Percentiles rank a stretch among this genome's conserved stretches.
Evolutionary conservation across 23 tunicate genomes (phyloP).

Genomic region (Pegea sp.): DNA sequence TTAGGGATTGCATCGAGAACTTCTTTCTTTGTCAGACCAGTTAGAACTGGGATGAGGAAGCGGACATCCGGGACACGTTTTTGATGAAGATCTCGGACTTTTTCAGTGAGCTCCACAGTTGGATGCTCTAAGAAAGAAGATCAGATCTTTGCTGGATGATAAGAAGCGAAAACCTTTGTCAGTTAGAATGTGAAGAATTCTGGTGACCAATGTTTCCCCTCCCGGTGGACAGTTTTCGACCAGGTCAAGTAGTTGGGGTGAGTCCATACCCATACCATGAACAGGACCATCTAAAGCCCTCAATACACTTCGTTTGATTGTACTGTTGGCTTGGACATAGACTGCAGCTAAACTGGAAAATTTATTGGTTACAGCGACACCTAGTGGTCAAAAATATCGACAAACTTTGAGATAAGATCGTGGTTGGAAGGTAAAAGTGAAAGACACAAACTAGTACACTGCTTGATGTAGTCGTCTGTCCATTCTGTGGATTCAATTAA

Average conservation of each 20-base stretch:
- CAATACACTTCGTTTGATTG: constrained; percentile 44
- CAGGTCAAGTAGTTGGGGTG: constrained; percentile 32
- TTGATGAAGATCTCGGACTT: constrained; percentile 42
- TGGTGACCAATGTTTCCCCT: constrained; percentile 89
- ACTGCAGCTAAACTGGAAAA: constrained; percentile 40
- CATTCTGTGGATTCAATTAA: too few relatives aligned
- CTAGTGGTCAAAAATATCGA: too few relatives aligned
- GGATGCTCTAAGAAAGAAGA: too few relatives aligned
- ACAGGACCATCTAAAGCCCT: constrained; percentile 65
- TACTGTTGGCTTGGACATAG: constrained; percentile 38
- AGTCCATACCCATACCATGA: constrained; percentile 70
- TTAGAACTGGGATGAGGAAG: constrained; percentile 83
- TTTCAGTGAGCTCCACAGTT: constrained; percentile 26
- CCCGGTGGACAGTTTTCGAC: constrained; percentile 84
- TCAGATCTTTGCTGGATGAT: too few relatives aligned
- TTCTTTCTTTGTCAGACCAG: constrained; percentile 70
- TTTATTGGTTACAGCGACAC: too few relatives aligned
- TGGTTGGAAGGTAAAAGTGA: constrained; percentile 49
- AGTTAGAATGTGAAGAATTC: constrained; percentile 86
- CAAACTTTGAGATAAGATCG: constrained; percentile 34
- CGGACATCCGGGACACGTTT: constrained; percentile 84
- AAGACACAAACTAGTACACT: constrained; percentile 45
- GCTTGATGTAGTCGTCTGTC: constrained; percentile 62
- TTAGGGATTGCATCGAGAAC: constrained; percentile 74
- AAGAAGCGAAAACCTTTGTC: constrained; percentile 46